Evolutionary conservation across 2,113 vertebrate species (phyloP).

Genomic region (Channa argus): DNA sequence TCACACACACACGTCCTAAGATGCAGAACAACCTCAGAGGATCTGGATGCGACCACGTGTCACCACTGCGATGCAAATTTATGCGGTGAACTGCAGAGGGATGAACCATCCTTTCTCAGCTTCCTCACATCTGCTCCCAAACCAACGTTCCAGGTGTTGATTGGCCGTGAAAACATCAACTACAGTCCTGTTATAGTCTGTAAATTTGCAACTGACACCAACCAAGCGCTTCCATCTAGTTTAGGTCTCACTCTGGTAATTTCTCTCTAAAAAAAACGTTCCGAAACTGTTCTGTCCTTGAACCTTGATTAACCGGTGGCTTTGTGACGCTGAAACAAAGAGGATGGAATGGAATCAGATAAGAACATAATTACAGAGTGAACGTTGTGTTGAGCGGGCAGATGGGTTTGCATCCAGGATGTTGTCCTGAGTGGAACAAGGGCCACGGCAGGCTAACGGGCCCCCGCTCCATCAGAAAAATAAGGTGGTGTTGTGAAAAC

Average conservation of each 20-base stretch:
- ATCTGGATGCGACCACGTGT: neutral
- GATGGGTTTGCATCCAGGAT: constrained; percentile 50
- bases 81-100: neutral
- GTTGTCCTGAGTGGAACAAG: constrained; percentile 41
- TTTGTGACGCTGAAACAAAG: neutral
- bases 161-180: neutral
- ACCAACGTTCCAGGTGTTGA: neutral
- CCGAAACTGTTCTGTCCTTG: no score
- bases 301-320: no score
- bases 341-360: no score
- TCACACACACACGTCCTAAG: neutral
- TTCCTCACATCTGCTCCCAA: neutral
- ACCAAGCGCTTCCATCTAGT: no score
- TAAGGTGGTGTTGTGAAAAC: constrained; percentile 76
- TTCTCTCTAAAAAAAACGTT: no score
- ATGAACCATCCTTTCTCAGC: neutral
- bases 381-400: neutral
- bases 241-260: no score
- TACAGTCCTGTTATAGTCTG: neutral
- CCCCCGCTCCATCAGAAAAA: constrained; percentile 29
- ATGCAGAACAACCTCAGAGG: neutral
- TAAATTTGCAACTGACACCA: no score
- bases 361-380: no score
- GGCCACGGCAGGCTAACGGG: neutral
- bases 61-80: neutral